Percentiles rank a stretch among this genome's conserved stretches.
phyloP scores from a whole-genome alignment of 37 sponge, comb jelly and placozoan genomes.

The Mnemiopsis leidyi region DNA sequence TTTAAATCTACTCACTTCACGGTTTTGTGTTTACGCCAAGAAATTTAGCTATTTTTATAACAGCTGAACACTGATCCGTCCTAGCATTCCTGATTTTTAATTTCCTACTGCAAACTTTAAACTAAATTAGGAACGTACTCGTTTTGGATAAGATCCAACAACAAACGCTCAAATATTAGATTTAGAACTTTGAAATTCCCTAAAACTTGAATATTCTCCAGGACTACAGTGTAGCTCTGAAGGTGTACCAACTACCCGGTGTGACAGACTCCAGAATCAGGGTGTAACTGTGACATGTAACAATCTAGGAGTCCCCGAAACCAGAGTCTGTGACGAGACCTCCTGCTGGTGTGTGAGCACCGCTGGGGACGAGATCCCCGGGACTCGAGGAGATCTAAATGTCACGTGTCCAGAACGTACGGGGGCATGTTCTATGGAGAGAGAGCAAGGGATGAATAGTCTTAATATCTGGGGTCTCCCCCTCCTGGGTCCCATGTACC shows the following conservation, averaged over 20 bases:
- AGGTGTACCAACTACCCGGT: neutral
- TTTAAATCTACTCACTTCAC: too few species aligned
- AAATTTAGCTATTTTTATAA: too few species aligned
- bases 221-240: neutral
- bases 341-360: neutral
- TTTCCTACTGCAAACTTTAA: too few species aligned
- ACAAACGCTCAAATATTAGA: too few species aligned
- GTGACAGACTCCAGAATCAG: neutral
- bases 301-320: neutral
- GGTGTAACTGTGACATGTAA: neutral
- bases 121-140: too few species aligned
- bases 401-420: neutral
- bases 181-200: too few species aligned
- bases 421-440: neutral
- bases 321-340: neutral
- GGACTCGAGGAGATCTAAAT: neutral
- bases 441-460: neutral
- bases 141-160: too few species aligned
- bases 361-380: neutral
- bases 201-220: too few species aligned
- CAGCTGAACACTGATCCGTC: too few species aligned
- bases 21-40: too few species aligned
- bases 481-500: neutral
- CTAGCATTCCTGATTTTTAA: too few species aligned
- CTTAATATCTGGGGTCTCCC: neutral